phyloP scores from a whole-genome alignment of 2,888 invertebrate species.

The Gymnocheta viridis region DNA sequence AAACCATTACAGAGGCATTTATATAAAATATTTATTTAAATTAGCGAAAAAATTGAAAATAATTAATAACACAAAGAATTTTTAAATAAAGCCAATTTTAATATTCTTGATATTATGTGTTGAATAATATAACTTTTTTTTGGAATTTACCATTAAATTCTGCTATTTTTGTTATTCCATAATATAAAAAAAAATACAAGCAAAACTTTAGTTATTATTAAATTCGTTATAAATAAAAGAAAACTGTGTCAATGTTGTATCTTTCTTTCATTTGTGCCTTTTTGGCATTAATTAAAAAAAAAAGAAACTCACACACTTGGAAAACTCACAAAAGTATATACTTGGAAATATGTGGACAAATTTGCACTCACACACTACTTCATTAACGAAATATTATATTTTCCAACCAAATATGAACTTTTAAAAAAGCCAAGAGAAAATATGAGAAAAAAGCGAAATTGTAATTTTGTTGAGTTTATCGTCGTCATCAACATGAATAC shows the following conservation, averaged over 20 bases:
- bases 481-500: conserved; percentile 24
- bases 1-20: background rate
- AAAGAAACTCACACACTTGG: background rate
- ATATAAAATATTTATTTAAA: background rate
- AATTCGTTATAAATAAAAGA: background rate
- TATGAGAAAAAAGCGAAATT: background rate
- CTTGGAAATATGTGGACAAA: background rate
- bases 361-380: background rate
- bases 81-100: background rate
- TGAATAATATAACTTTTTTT: background rate
- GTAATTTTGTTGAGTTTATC: conserved; percentile 18
- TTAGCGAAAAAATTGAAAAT: too few relatives aligned
- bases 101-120: background rate
- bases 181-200: background rate
- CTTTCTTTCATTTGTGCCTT: conserved; percentile 22
- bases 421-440: background rate
- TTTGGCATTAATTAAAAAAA: conserved; percentile 39
- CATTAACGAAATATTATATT: conserved; percentile 17
- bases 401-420: conserved; percentile 5
- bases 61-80: background rate
- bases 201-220: background rate
- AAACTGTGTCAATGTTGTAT: conserved; percentile 49
- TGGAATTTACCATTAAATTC: background rate
- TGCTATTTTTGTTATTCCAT: background rate
- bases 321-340: background rate